phyloP scores from a whole-genome alignment of 2,113 vertebrate genomes.

The Calidris pygmaea region DNA sequence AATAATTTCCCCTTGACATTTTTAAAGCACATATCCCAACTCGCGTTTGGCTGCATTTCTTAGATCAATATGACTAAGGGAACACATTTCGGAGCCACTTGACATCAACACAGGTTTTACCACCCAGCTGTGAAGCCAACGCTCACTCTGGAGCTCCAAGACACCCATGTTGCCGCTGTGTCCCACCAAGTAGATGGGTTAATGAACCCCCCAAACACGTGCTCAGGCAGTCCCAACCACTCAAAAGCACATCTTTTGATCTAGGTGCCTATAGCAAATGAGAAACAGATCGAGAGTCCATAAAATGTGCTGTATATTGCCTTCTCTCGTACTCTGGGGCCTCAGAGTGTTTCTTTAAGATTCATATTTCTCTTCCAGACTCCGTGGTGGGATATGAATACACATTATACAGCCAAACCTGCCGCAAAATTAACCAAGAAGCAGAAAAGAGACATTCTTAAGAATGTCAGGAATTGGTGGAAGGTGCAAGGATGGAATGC shows the following conservation, averaged over 20 bases:
- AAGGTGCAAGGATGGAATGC: neutral
- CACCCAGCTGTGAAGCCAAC: neutral
- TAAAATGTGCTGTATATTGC: neutral
- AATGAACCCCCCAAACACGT: neutral
- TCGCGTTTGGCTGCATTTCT: constrained; percentile 16
- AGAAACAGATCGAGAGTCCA: neutral
- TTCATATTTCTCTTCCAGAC: neutral
- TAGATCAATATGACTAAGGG: constrained; percentile 6
- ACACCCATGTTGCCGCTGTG: neutral
- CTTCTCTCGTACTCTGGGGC: neutral
- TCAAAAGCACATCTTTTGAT: neutral
- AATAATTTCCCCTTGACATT: constrained; percentile 72
- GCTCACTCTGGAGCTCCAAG: neutral
- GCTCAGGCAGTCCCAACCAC: neutral
- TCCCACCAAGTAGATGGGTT: neutral
- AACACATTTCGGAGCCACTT: neutral
- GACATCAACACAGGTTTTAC: neutral
- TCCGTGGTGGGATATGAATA: neutral
- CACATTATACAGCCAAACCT: neutral
- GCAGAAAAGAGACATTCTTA: neutral
- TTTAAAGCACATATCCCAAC: constrained; percentile 56
- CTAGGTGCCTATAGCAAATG: neutral
- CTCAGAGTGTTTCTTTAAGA: neutral
- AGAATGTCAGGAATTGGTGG: neutral
- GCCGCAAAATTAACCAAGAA: neutral